Percentiles rank a stretch among this genome's conserved stretches.
Conservation (phyloP, 2,888 invertebrate genomes). For the Fragum sueziense region DNA sequence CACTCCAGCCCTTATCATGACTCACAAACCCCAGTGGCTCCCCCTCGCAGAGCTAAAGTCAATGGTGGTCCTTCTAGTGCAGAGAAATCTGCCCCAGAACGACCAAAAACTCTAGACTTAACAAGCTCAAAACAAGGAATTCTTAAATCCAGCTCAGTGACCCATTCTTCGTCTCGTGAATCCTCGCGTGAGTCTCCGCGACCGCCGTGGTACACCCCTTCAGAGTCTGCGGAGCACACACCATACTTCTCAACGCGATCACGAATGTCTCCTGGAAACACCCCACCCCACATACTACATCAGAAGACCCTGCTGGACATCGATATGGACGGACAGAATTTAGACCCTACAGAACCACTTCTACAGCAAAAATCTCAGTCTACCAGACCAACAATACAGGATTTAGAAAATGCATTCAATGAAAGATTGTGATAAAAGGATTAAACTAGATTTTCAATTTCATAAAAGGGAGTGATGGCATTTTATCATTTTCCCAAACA, state of each 20-base stretch:
- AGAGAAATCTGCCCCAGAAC: conserved; percentile 51
- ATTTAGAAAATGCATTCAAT: conserved; percentile 63
- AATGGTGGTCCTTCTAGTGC: conserved; percentile 56
- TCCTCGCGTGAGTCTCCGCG: conserved; percentile 58
- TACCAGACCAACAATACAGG: conserved; percentile 48
- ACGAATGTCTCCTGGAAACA: conserved; percentile 85
- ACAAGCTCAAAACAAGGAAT: conserved; percentile 58
- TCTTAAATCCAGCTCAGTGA: conserved; percentile 56
- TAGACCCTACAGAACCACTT: conserved; percentile 78
- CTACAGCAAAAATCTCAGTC: conserved; percentile 55
- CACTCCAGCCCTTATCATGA: conserved; percentile 69
- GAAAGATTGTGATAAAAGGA: conserved; percentile 55
- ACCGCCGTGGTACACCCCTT: conserved; percentile 59
- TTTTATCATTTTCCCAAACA: no score
- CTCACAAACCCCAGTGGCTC: conserved; percentile 60
- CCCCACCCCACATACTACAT: conserved; percentile 79
- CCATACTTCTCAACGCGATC: conserved; percentile 91
- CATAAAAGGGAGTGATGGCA: no score
- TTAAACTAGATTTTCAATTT: no score
- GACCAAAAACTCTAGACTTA: conserved; percentile 86
- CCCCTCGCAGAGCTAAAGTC: conserved; percentile 62
- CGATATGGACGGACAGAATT: conserved; percentile 81
- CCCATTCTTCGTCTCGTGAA: conserved; percentile 38
- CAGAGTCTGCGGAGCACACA: conserved; percentile 87
- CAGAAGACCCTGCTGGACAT: conserved; percentile 80